These are phyloP conservation scores for Lamellibrachia columna DNA, from an alignment of 2,888 invertebrate genomes.

Conservation along the genomic window DNA sequence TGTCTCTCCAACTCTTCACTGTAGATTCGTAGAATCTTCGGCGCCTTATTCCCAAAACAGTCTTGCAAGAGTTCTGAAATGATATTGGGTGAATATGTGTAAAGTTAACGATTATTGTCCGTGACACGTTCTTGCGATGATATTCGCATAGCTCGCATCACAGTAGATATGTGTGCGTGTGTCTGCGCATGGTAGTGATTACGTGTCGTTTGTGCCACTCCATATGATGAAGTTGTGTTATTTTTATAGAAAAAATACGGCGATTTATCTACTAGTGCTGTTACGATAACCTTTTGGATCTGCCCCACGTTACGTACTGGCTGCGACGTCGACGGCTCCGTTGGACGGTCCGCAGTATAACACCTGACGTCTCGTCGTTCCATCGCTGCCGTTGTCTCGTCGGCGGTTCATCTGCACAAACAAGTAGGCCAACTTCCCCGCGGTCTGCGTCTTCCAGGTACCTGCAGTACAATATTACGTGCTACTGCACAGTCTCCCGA, in stretches of 20 bases:
- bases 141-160: too few species aligned
- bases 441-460: constrained; percentile 50
- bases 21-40: constrained; percentile 55
- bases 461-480: too few species aligned
- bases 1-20: constrained; percentile 49
- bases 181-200: too few species aligned
- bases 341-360: constrained; percentile 60
- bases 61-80: constrained; percentile 26
- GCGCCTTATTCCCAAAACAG: constrained; percentile 40
- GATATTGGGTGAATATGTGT: too few species aligned
- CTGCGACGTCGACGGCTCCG: constrained; percentile 54
- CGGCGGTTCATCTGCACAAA: constrained; percentile 39
- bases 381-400: constrained; percentile 13
- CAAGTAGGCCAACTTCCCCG: constrained; percentile 50
- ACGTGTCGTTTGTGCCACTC: too few species aligned
- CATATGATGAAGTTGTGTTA: too few species aligned
- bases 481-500: too few species aligned
- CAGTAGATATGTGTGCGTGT: too few species aligned
- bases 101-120: too few species aligned
- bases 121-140: too few species aligned
- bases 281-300: not conserved
- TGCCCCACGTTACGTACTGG: constrained; percentile 47
- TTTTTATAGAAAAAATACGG: too few species aligned
- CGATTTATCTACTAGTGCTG: not conserved
- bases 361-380: constrained; percentile 44